phyloP scores from a whole-genome alignment of 2,888 invertebrate genomes.

The Germaria angustata region DNA sequence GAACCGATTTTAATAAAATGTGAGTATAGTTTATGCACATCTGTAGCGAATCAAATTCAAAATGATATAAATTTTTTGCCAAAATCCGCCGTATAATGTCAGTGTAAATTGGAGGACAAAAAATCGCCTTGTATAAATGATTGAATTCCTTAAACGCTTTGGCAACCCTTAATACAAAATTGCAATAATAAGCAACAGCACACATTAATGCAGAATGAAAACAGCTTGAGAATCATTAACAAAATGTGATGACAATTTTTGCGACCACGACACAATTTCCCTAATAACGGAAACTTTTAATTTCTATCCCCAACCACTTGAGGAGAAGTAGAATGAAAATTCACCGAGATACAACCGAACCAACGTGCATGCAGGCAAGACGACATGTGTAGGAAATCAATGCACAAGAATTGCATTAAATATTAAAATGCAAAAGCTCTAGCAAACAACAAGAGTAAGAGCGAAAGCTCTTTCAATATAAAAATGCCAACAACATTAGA shows the following conservation, averaged over 20 bases:
- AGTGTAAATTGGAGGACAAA: too few species aligned
- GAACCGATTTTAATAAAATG: too few species aligned
- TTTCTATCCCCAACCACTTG: conserved; percentile 37
- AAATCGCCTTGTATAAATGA: too few species aligned
- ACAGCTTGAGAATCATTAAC: conserved; percentile 9
- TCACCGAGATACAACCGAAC: conserved; percentile 37
- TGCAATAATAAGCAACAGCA: background rate
- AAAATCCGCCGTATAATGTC: too few species aligned
- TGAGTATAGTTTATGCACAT: too few species aligned
- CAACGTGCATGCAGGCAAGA: conserved; percentile 13
- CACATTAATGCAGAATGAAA: conserved; percentile 8
- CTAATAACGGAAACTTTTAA: conserved; percentile 48
- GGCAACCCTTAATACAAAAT: conserved; percentile 22
- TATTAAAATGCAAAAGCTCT: conserved; percentile 44
- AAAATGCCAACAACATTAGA: conserved; percentile 14
- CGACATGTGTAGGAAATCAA: conserved; percentile 11
- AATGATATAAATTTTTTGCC: too few species aligned
- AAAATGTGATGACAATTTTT: conserved; percentile 45
- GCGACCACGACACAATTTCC: conserved; percentile 63
- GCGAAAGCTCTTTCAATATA: conserved; percentile 26
- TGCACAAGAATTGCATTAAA: conserved; percentile 43
- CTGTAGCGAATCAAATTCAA: too few species aligned
- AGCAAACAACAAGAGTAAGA: conserved; percentile 7
- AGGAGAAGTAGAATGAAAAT: conserved; percentile 20
- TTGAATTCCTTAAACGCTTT: background rate